Evolutionary conservation across 2,113 vertebrate species (phyloP), one percentile per base, ranked within the genome.

Genomic region (Danionella cerebrum): DNA sequence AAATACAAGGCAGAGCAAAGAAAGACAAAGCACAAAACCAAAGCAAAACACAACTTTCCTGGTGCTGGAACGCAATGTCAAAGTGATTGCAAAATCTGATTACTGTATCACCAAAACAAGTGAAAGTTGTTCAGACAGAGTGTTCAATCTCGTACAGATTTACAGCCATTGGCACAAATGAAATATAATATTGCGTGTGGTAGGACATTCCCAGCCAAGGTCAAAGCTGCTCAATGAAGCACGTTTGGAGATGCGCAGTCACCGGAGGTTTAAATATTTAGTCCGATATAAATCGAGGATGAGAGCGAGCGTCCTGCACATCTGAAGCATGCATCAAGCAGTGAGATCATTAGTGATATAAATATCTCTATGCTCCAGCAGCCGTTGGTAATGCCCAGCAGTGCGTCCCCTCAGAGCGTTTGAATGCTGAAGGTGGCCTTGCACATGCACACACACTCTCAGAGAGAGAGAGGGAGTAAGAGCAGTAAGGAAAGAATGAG

Each of bases 311-410:
- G 80, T 81, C 83, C 84, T 84, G 82, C 79, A 83, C 80, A 82
- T 81, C 81, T 75, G 81, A 75, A 84, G 85, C 87, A 87, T 79
- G 88, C 85, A 77, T 73, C 16, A 74, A 83, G 87, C 82, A 82
- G 87, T 93, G 92, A 93, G 91, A 84, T 94, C 93, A 94, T 83
- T 76, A 77, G 82, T 81, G 90, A 89, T 94, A 96, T 92, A 95
- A 95, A 96, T 95, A 95, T 89, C 90, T 80, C 79, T 22, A 75
- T 72, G 35, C 77, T 82, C 73, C 79, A 76, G 81, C 83, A 53
- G 80, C 80, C 78, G 73, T 60, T 72, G 76, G 76, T 77, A 73
- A 80, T 81, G 78, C 79, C 79, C 80, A 78, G 73, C 72, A 75
- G 78, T 65, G 59, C 57, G 70, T 71, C 62, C 70, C 77, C 76